Percentiles rank a stretch among this genome's conserved stretches.
These are phyloP conservation scores for Mustela nigripes DNA, from an alignment of 2,113 vertebrate genomes.

Conservation along the genomic window DNA sequence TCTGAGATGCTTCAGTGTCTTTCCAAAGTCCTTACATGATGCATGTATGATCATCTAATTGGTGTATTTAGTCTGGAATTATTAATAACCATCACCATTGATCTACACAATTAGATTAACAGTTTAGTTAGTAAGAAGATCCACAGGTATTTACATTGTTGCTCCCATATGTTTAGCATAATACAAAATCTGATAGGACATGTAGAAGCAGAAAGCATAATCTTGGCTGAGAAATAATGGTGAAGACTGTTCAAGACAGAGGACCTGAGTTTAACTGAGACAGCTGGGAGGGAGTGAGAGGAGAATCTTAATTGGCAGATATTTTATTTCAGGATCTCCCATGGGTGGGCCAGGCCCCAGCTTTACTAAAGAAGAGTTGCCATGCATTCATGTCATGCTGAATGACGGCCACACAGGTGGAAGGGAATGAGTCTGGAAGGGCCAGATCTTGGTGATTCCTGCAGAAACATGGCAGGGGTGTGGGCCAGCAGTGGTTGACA, in stretches of 20 bases:
- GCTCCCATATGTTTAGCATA: background rate
- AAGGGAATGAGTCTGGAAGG: background rate
- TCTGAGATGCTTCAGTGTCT: background rate
- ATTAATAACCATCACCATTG: background rate
- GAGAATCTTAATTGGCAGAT: background rate
- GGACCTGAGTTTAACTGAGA: background rate
- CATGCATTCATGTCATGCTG: background rate
- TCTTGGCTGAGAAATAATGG: background rate
- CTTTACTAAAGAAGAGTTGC: background rate
- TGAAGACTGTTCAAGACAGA: background rate
- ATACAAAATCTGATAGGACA: background rate
- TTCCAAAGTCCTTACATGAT: background rate
- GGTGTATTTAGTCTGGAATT: background rate
- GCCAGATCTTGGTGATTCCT: background rate
- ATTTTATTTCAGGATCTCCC: background rate
- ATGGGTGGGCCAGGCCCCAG: background rate
- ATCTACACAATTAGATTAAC: background rate
- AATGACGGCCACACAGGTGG: rapidly evolving
- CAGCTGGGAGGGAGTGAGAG: background rate
- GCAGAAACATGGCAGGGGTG: background rate
- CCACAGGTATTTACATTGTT: background rate
- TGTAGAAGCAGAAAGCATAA: background rate
- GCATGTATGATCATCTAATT: background rate
- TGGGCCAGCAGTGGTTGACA: too few species aligned
- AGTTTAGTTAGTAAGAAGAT: background rate